A percentile compares a stretch with the other conserved stretches of the same genome.
These are phyloP conservation scores for Acrobasis repandana DNA, from an alignment of 2,888 invertebrate species.

Conservation along the genomic window DNA sequence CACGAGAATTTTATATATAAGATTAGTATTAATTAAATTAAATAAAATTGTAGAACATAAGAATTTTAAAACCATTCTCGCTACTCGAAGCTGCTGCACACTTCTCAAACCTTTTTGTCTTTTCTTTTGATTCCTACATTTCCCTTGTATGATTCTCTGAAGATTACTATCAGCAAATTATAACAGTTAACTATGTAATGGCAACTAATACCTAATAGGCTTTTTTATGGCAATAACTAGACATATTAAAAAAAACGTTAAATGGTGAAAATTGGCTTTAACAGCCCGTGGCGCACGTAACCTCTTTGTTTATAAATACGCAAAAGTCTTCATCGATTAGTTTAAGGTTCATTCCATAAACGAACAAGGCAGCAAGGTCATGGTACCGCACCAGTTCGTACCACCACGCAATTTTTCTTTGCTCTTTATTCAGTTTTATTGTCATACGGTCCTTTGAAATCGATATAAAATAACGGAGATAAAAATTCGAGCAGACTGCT, in stretches of 20 bases:
- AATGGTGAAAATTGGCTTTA: conserved; percentile 23
- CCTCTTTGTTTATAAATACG: conserved; percentile 52
- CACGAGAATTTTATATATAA: no score
- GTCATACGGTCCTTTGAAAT: conserved; percentile 45
- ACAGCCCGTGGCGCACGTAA: conserved; percentile 30
- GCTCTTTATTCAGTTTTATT: conserved; percentile 55
- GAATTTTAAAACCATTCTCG: no score
- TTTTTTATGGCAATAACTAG: no score
- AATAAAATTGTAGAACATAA: no score
- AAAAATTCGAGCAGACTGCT: conserved; percentile 26
- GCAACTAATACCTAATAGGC: no score
- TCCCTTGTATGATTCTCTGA: no score
- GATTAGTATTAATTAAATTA: no score
- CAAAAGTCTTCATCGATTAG: conserved; percentile 64
- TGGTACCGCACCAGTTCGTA: conserved; percentile 76
- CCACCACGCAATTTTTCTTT: conserved; percentile 68
- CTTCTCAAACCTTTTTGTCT: no score
- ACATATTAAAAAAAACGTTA: background rate
- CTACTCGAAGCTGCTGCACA: no score
- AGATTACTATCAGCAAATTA: no score
- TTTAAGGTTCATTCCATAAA: conserved; percentile 58
- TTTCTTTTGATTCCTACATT: no score
- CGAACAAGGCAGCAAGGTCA: conserved; percentile 67
- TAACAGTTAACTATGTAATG: no score
- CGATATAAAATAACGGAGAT: conserved; percentile 34